Evolutionary conservation across 2,113 vertebrate species (phyloP).

Genomic region (Crotophaga sulcirostris): DNA sequence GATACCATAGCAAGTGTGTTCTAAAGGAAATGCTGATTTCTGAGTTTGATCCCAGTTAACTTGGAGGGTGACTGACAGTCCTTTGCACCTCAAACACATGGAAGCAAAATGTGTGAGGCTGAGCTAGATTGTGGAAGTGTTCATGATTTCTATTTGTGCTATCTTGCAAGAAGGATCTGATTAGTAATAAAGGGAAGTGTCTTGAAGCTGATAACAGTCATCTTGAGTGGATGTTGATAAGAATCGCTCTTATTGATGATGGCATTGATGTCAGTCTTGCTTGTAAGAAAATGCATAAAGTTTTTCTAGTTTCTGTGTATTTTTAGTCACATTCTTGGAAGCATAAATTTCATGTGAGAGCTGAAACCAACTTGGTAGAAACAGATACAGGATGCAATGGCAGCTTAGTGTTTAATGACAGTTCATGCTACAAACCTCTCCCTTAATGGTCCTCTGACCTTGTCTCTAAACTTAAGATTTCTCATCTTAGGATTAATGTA

Average conservation of each 20-base stretch:
- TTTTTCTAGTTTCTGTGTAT: not conserved
- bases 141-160: not conserved
- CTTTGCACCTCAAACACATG: not conserved
- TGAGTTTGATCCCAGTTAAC: not conserved
- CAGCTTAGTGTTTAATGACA: not conserved
- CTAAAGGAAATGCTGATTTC: not conserved
- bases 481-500: not conserved
- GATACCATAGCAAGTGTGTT: not conserved
- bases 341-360: not conserved
- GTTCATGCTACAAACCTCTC: not conserved
- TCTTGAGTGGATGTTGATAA: not conserved
- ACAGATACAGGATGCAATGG: not conserved
- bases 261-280: not conserved
- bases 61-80: not conserved
- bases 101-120: not conserved
- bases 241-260: not conserved
- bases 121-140: not conserved
- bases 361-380: not conserved
- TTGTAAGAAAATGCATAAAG: fast-evolving
- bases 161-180: not conserved
- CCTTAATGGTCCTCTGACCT: not conserved
- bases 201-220: not conserved
- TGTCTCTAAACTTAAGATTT: not conserved
- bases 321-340: not conserved
- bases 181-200: not conserved